phyloP scores from a whole-genome alignment of 2,888 invertebrate genomes.

The Penaeus monodon region DNA sequence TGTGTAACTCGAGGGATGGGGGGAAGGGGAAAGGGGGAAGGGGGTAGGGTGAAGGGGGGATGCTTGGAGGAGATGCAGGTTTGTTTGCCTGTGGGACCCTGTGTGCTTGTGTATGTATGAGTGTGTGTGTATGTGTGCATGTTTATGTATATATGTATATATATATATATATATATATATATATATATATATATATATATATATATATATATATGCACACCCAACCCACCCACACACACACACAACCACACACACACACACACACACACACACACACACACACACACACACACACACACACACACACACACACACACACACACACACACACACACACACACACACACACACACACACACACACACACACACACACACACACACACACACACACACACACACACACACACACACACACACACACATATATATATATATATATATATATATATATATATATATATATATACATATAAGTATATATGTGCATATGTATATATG shows the following conservation, averaged over 20 bases:
- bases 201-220: neutral
- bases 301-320: neutral
- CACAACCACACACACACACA: slow-evolving; percentile 19
- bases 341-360: slow-evolving; percentile 1
- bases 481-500: slow-evolving; percentile 5
- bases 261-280: neutral
- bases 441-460: neutral
- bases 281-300: neutral
- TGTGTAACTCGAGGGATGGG: neutral
- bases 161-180: neutral
- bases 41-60: neutral
- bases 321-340: slow-evolving; percentile 10
- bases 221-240: neutral
- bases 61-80: neutral
- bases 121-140: neutral
- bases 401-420: no score
- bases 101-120: neutral
- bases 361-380: slow-evolving; percentile 6
- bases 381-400: neutral
- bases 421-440: neutral
- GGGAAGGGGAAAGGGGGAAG: neutral
- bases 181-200: neutral
- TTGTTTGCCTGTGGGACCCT: neutral
- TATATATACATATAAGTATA: neutral
- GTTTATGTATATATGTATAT: neutral